Conservation (phyloP, 2,113 vertebrate species). For the Ifrita kowaldi region DNA sequence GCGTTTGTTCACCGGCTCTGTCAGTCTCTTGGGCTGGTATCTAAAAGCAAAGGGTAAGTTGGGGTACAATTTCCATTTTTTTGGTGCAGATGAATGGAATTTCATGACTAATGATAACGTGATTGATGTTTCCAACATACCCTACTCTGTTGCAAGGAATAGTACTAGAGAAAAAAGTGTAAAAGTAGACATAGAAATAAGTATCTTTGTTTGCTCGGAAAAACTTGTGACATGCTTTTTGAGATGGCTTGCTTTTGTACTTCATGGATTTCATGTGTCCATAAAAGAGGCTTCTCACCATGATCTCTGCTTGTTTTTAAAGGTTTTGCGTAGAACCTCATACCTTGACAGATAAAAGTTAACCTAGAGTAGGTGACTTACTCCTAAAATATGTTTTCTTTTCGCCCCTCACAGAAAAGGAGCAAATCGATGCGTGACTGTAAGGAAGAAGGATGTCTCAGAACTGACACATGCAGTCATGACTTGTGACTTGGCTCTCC, state of each 20-base stretch:
- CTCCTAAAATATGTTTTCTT: neutral
- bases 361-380: neutral
- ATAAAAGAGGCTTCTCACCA: neutral
- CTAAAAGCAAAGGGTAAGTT: constrained; percentile 90
- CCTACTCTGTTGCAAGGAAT: neutral
- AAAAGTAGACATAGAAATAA: neutral
- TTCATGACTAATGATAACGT: neutral
- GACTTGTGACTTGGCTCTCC: constrained; percentile 78
- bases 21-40: constrained; percentile 86
- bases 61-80: neutral
- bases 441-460: constrained; percentile 84
- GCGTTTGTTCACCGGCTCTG: constrained; percentile 86
- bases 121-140: neutral
- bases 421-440: constrained; percentile 79
- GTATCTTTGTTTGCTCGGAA: neutral
- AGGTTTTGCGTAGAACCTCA: neutral
- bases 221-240: neutral
- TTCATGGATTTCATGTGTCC: neutral
- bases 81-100: neutral
- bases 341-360: neutral
- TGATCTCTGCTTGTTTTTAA: neutral
- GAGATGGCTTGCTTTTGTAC: neutral
- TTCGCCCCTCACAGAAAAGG: constrained; percentile 81
- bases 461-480: constrained; percentile 73
- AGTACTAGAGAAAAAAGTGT: neutral